A percentile compares a stretch with the other conserved stretches of the same genome.
These are phyloP conservation scores for Eriosoma lanigerum DNA, from an alignment of 1,140 invertebrate genomes.

Conservation along the genomic window DNA sequence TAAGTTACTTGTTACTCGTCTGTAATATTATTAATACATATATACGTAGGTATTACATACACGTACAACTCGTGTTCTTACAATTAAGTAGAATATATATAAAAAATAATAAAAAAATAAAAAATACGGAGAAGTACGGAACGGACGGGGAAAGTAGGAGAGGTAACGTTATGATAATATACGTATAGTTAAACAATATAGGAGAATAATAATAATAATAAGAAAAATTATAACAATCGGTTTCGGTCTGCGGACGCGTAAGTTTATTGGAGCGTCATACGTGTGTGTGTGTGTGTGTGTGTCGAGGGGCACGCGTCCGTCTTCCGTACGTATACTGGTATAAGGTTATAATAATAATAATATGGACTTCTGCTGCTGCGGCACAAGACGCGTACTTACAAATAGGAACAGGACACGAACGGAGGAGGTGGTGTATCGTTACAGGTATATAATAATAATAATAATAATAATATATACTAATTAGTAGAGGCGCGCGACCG, in stretches of 20 bases:
- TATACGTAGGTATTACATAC: neutral
- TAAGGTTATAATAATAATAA: neutral
- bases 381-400: neutral
- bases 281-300: neutral
- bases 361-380: neutral
- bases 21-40: neutral
- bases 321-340: neutral
- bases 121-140: no score
- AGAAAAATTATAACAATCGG: slow-evolving; percentile 23
- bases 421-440: neutral
- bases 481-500: slow-evolving; percentile 47
- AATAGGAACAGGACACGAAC: no score
- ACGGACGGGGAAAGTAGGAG: neutral
- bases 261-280: slow-evolving; percentile 45
- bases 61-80: slow-evolving; percentile 9
- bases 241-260: slow-evolving; percentile 36
- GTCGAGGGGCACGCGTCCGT: slow-evolving; percentile 40
- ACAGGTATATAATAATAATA: neutral
- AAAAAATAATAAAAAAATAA: neutral
- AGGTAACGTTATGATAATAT: no score
- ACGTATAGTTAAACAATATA: no score
- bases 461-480: neutral
- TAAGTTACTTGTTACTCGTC: neutral
- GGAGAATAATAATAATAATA: neutral
- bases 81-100: slow-evolving; percentile 42